phyloP scores from a whole-genome alignment of 2,113 vertebrate genomes.

The Charadrius vociferus region DNA sequence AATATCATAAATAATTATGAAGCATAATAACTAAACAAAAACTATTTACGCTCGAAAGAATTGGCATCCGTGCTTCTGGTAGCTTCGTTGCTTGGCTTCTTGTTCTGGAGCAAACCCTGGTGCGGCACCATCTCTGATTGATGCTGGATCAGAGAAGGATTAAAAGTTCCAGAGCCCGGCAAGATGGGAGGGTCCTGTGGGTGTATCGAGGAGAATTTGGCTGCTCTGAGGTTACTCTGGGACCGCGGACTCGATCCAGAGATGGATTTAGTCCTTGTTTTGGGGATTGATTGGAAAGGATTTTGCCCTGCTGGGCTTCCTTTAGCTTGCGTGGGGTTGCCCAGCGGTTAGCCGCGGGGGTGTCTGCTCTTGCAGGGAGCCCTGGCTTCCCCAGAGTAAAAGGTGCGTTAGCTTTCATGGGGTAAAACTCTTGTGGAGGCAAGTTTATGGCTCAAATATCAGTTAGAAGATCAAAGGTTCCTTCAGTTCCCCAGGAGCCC shows the following conservation, averaged over 20 bases:
- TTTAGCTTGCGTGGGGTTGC: neutral
- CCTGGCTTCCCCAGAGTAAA: neutral
- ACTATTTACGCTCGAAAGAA: neutral
- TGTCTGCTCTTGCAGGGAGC: neutral
- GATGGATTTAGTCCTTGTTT: accelerated
- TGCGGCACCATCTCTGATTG: neutral
- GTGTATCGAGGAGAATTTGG: neutral
- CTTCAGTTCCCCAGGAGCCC: neutral
- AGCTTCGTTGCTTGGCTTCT: neutral
- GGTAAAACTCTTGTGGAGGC: neutral
- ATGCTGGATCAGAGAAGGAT: neutral
- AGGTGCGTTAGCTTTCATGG: neutral
- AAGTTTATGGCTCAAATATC: neutral
- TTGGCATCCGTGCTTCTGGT: neutral
- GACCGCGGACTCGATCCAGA: neutral
- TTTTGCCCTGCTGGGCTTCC: accelerated
- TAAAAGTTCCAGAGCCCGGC: neutral
- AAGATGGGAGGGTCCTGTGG: neutral
- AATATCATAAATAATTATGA: conserved; percentile 62
- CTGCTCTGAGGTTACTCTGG: neutral
- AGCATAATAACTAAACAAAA: conserved; percentile 55
- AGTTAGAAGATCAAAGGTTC: conserved; percentile 49
- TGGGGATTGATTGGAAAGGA: neutral
- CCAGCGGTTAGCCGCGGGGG: neutral
- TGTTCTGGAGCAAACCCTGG: neutral